Evolutionary conservation across 2,888 invertebrate species (phyloP), one percentile per base, ranked within the genome.

Genomic region (Chloroclystis v-ata): DNA sequence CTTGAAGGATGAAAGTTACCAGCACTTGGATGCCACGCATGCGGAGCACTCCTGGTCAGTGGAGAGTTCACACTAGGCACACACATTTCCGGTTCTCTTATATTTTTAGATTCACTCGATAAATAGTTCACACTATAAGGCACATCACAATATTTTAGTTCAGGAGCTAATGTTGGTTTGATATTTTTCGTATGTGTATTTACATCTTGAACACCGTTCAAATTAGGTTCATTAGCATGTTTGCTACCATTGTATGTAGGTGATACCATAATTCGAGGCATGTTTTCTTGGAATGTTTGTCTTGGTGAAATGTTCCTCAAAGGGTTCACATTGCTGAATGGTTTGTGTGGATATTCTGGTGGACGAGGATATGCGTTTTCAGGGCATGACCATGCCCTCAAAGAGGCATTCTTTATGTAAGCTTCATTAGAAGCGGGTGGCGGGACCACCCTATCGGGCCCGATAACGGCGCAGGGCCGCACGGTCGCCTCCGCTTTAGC

Each of bases 231-330:
- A 54, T 83, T 81, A 72, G 65, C 73, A 57, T 67, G 61, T 67
- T 83, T 83, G 11, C 67, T 54, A 26, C 78, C 64, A 60, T 66
- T 80, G 56, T 78, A 83, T 38, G 74, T 69, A 28, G 86, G 83
- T 30, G 85, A 82, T 55, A 89, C 81, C 75, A 84, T 80, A 39
- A 88, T 80, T 50, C 88, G 78, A 57, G 76, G 85, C 88, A 88
- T 89, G 51, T 88, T 87, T 65, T 89, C 89, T 72, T 88, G 89
- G 75, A 82, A 89, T 73, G 88, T 88, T 73, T 87, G 87, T 73
- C 89, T 75, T 28, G 89, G 89, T 60, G 89, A 89, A 76, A 88
- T 88, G 74, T 88, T 87, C 68, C 84, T 75, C 49, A 75, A 64
- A 42, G 79, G 79, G 48, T 78, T 78, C 47, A 72, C 70, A 60